These are phyloP conservation scores for Scaptomyza tumidula DNA, from an alignment of 2,888 invertebrate genomes.

Conservation along the genomic window DNA sequence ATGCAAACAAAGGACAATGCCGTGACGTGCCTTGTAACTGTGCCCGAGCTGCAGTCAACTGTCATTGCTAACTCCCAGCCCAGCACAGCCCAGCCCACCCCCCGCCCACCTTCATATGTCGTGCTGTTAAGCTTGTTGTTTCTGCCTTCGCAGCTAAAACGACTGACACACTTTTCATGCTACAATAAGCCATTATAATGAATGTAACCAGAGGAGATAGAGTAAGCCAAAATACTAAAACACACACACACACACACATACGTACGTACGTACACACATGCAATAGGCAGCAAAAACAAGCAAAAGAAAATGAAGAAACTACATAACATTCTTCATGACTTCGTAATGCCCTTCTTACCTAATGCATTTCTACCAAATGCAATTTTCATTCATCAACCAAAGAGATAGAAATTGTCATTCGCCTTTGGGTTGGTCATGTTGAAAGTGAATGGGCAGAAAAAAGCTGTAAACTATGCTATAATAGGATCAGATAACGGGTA, in stretches of 20 bases:
- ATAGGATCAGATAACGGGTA: not conserved
- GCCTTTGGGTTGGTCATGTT: not conserved
- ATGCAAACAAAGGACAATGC: conserved; percentile 76
- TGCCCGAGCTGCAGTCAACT: conserved; percentile 46
- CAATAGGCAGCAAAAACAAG: conserved; percentile 10
- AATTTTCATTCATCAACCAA: conserved; percentile 40
- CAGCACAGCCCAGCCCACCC: conserved; percentile 1
- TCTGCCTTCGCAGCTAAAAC: conserved; percentile 62
- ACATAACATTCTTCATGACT: conserved; percentile 22
- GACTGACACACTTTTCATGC: conserved; percentile 79
- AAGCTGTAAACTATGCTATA: not conserved
- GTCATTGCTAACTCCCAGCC: conserved; percentile 41
- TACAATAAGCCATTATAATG: conserved; percentile 79
- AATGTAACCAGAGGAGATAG: conserved; percentile 55
- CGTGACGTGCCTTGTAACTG: conserved; percentile 61
- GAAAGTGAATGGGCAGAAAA: not conserved
- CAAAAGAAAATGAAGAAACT: conserved; percentile 2
- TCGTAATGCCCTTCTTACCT: conserved; percentile 30
- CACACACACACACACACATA: conserved; percentile 27
- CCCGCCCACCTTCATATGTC: not conserved
- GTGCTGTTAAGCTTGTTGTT: conserved; percentile 42
- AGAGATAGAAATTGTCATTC: conserved; percentile 12
- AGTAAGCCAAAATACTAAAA: conserved; percentile 75
- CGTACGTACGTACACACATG: conserved; percentile 1
- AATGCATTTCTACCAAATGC: conserved; percentile 32